Percentiles rank a stretch among this genome's conserved stretches.
Conservation (phyloP, 2,113 vertebrate genomes). For the Notechis scutatus region DNA sequence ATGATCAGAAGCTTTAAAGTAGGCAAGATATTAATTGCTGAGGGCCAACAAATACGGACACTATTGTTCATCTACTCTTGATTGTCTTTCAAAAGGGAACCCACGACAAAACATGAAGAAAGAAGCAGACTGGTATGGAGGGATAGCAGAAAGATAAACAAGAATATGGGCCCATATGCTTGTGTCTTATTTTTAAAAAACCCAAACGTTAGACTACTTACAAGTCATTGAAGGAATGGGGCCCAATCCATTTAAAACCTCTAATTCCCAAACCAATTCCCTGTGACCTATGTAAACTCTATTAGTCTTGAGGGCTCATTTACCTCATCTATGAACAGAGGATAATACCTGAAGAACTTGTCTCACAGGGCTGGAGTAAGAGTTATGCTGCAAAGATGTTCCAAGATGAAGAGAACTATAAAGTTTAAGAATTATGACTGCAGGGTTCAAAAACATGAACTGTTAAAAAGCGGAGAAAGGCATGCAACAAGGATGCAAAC, state of each 20-base stretch:
- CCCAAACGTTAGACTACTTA: background rate
- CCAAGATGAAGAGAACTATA: constrained; percentile 18
- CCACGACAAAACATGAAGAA: background rate
- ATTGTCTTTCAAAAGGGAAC: background rate
- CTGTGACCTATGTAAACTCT: background rate
- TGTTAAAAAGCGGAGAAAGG: background rate
- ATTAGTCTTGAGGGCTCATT: constrained; percentile 19
- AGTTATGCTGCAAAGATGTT: constrained; percentile 25
- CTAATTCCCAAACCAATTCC: constrained; percentile 5
- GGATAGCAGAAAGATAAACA: constrained; percentile 14
- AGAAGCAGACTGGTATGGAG: background rate
- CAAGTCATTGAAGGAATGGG: background rate
- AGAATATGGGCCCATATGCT: background rate
- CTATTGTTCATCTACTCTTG: background rate
- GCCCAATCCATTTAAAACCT: constrained; percentile 9
- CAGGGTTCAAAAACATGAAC: constrained; percentile 23
- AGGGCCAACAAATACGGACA: background rate
- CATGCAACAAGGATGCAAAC: background rate
- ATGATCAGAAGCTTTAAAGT: fast-evolving
- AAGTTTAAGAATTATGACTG: constrained; percentile 23
- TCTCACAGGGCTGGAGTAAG: constrained; percentile 14
- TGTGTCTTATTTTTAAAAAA: background rate
- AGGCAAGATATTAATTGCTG: background rate
- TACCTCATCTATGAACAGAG: constrained; percentile 13
- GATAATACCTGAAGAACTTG: constrained; percentile 27